A percentile compares a stretch with the other conserved stretches of the same genome.
Evolutionary conservation across 2,888 invertebrate genomes (phyloP).

Genomic region (Aleiodes leptofemur): DNA sequence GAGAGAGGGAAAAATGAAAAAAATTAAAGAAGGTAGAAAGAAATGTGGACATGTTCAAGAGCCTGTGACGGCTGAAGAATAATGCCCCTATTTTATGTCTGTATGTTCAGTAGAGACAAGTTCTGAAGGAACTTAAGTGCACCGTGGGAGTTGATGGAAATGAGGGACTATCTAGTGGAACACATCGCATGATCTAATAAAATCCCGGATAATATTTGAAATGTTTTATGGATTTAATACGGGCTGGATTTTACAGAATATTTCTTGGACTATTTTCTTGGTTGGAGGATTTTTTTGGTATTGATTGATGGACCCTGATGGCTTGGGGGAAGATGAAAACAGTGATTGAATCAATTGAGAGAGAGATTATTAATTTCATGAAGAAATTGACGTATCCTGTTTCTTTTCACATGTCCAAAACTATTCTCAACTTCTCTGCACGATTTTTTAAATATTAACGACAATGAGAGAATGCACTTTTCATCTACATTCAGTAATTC

Average conservation of each 20-base stretch:
- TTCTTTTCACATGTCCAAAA: too few species aligned
- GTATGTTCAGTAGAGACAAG: conserved; percentile 4
- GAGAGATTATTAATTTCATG: too few species aligned
- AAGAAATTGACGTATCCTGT: too few species aligned
- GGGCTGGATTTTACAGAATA: background rate
- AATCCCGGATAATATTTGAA: background rate
- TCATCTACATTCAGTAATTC: background rate
- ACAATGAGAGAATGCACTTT: too few species aligned
- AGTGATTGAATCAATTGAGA: too few species aligned
- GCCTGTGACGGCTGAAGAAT: conserved; percentile 38
- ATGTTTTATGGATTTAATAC: background rate
- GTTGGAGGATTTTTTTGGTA: background rate
- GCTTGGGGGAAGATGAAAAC: too few species aligned
- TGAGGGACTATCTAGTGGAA: conserved; percentile 4
- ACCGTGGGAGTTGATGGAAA: conserved; percentile 28
- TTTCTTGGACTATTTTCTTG: background rate
- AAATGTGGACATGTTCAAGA: conserved; percentile 43
- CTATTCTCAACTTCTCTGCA: too few species aligned
- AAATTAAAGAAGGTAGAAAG: background rate
- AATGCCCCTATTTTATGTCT: conserved; percentile 37
- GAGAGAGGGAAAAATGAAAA: background rate
- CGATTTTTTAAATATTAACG: too few species aligned
- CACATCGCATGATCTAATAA: background rate
- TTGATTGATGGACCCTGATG: background rate
- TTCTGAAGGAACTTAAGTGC: background rate